phyloP scores from a whole-genome alignment of 2,797 vertebrate species.

The Microctenopoma steveboyesi region DNA sequence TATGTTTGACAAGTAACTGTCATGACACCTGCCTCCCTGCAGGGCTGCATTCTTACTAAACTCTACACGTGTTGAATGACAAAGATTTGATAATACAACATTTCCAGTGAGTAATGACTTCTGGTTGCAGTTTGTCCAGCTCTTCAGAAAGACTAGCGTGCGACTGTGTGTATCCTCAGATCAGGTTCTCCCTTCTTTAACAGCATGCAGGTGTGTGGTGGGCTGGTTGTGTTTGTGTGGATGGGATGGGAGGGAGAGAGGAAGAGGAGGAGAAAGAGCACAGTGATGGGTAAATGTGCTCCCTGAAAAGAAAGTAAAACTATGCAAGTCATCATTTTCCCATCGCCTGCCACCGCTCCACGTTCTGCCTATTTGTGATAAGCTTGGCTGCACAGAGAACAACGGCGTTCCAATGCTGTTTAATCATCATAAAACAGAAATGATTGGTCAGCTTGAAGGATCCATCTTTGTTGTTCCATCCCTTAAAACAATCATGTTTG shows the following conservation, averaged over 20 bases:
- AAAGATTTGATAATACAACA: too few species aligned
- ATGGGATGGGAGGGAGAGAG: constrained; percentile 39
- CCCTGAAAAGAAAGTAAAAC: constrained; percentile 51
- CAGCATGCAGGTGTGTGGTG: constrained; percentile 64
- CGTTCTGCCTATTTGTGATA: constrained; percentile 52
- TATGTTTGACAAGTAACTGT: too few species aligned
- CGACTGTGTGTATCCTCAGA: constrained; percentile 28
- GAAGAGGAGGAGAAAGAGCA: constrained; percentile 22
- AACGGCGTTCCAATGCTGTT: constrained; percentile 51
- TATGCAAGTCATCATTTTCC: constrained; percentile 46
- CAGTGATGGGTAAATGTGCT: constrained; percentile 46
- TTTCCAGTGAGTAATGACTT: too few species aligned
- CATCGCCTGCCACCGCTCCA: constrained; percentile 29
- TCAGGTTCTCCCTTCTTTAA: constrained; percentile 44
- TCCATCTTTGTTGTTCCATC: constrained; percentile 38
- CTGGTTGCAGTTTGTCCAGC: too few species aligned
- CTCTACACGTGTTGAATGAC: too few species aligned
- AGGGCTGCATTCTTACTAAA: too few species aligned
- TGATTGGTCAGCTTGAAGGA: constrained; percentile 51
- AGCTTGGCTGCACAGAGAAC: constrained; percentile 65
- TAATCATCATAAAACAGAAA: constrained; percentile 51
- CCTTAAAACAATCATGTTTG: constrained; percentile 66
- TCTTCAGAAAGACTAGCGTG: not conserved
- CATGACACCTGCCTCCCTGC: too few species aligned
- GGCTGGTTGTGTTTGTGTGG: constrained; percentile 59